Percentiles rank a stretch among this genome's conserved stretches.
Conservation (phyloP, 2,113 vertebrate genomes). For the Limnothrissa miodon region DNA sequence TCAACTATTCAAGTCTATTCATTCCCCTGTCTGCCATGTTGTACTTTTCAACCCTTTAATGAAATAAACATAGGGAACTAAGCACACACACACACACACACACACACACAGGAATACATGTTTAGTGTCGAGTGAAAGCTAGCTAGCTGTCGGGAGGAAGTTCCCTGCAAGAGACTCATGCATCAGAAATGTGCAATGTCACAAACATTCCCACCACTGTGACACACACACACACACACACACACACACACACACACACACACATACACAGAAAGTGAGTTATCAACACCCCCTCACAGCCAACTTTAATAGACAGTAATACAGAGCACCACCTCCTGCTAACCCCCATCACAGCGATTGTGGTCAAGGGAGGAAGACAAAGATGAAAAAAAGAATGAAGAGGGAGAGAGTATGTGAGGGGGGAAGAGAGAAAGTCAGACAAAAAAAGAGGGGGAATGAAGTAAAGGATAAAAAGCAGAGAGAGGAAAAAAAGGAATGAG, state of each 20-base stretch:
- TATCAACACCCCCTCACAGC: not conserved
- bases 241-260: not conserved
- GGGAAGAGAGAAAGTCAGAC: not conserved
- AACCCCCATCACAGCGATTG: not conserved
- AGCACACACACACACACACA: not conserved
- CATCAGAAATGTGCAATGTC: not conserved
- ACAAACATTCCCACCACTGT: not conserved
- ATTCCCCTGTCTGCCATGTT: slow-evolving; percentile 23
- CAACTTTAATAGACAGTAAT: not conserved
- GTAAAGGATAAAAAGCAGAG: not conserved
- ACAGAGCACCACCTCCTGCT: not conserved
- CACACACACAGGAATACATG: not conserved
- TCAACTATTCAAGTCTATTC: slow-evolving; percentile 15
- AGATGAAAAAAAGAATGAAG: not conserved
- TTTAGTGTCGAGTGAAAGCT: not conserved
- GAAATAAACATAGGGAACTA: slow-evolving; percentile 3
- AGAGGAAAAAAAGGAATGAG: not conserved
- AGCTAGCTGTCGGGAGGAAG: not conserved
- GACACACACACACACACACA: not conserved
- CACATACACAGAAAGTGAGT: not conserved
- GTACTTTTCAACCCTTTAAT: slow-evolving; percentile 13
- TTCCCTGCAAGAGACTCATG: not conserved
- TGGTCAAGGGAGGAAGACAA: not conserved
- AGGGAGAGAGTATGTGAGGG: not conserved
- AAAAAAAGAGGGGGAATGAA: not conserved